Conservation (phyloP, 2,797 vertebrate genomes). For the Apogon hyalosoma region DNA sequence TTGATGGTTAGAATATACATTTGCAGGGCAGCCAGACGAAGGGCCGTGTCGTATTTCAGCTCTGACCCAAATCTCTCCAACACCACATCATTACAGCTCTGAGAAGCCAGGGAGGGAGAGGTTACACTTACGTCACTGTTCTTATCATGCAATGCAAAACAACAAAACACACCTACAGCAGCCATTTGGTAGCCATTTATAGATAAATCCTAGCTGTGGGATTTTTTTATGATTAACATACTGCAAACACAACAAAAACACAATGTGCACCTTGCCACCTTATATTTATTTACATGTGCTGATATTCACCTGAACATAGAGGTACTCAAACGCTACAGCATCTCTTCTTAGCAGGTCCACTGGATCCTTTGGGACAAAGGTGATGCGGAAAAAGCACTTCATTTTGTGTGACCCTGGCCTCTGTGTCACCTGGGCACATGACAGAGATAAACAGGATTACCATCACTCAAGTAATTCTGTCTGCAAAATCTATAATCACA, state of each 20-base stretch:
- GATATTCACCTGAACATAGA: constrained; percentile 95
- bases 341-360: constrained; percentile 96
- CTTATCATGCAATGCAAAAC: constrained; percentile 26
- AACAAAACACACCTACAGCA: constrained; percentile 15
- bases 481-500: constrained; percentile 1
- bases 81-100: constrained; percentile 99
- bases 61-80: constrained; percentile 97
- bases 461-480: constrained; percentile 15
- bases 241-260: background rate
- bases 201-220: background rate
- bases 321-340: constrained; percentile 96
- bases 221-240: background rate
- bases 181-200: background rate
- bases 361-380: constrained; percentile 98
- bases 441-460: constrained; percentile 24
- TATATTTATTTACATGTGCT: background rate
- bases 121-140: constrained; percentile 40
- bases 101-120: constrained; percentile 70
- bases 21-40: constrained; percentile 94
- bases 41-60: constrained; percentile 96
- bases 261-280: background rate
- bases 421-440: constrained; percentile 91
- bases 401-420: constrained; percentile 96
- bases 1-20: constrained; percentile 98
- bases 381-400: constrained; percentile 98